Conservation (phyloP, 2,888 invertebrate species). For the Chrysodeixis includens region DNA sequence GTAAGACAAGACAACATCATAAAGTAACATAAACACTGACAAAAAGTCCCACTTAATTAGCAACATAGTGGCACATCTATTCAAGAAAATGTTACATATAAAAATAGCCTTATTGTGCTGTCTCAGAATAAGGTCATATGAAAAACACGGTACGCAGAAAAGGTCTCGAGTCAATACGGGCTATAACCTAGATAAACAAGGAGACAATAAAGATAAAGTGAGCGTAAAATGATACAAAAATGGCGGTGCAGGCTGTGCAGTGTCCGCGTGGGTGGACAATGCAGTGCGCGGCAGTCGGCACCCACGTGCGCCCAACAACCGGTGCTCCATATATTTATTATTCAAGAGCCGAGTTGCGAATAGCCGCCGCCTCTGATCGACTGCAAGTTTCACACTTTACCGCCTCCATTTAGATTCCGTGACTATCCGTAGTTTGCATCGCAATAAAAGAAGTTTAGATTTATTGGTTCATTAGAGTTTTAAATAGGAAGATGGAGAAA, state of each 20-base stretch:
- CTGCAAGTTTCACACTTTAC: constrained; percentile 55
- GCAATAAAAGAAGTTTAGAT: neutral
- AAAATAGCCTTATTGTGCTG: constrained; percentile 23
- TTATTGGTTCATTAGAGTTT: constrained; percentile 2
- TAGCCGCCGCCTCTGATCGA: constrained; percentile 60
- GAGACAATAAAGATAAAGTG: constrained; percentile 53
- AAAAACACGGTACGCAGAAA: constrained; percentile 30
- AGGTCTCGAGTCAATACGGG: constrained; percentile 42
- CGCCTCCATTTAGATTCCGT: constrained; percentile 12
- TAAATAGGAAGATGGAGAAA: neutral
- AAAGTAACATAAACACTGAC: neutral
- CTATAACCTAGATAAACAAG: constrained; percentile 55
- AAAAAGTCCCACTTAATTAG: neutral
- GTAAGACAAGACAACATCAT: too few species aligned
- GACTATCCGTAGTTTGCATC: constrained; percentile 7
- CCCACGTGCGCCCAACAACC: constrained; percentile 67
- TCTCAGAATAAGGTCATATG: constrained; percentile 42
- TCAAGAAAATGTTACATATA: constrained; percentile 32
- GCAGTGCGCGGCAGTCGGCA: constrained; percentile 62
- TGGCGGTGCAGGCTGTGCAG: constrained; percentile 51
- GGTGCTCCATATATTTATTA: constrained; percentile 75
- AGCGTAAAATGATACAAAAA: constrained; percentile 61
- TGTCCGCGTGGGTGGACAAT: constrained; percentile 60
- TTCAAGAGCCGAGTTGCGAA: constrained; percentile 66
- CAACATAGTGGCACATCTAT: neutral